Base-by-base conservation (phyloP, 2,797 vertebrate species). In the Enteromius argenteus region DNA sequence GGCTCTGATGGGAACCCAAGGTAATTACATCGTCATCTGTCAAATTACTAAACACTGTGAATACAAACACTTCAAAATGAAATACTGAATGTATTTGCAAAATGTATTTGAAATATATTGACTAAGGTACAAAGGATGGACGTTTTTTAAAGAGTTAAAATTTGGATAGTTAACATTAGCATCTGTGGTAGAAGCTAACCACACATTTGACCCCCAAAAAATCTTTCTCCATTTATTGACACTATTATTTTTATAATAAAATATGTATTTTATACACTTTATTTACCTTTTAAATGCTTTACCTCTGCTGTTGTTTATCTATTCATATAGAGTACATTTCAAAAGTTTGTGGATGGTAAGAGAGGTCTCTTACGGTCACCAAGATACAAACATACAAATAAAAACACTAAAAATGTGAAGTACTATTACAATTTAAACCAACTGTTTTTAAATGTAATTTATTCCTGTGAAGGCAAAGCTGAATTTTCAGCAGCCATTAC, bases 1-100 rank as follows among this genome's bases (percentile, higher is more conserved):
- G 49, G 4, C 46, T 58, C 42, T 58, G 51, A 79, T 49, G 75
- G 58, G 27, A 84, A 67, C 39, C 14, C 44, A 56, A 30, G 19
- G 51, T 17, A 72, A 49, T 42, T 8, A 27, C 23, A 21, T 51
- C 46, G 14, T 10, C 19, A 6, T 56, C 30, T n/a, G 49, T 75
- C 19, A 75, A 35, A 53, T 37, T 49, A 74, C 11, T 5, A 8
- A 15, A 30, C 14, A 51, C 30, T 73, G 19, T 35, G 49, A 37
- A 75, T 23, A 37, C 10, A 72, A 42, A 30, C 14, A 72, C 3
- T 30, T 49, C 19, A 17, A 72, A 15, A 30, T 49, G 0, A 71
- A 71, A 15, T 23, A 27, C 17, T 10, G 13, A 42, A 15, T 23
- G 37, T n/a, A n/a, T 10, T 9, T 7, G 17, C 1, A 2, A 42